These are phyloP conservation scores for Aphrophora alni DNA, from an alignment of 2,888 invertebrate species.

Conservation along the genomic window DNA sequence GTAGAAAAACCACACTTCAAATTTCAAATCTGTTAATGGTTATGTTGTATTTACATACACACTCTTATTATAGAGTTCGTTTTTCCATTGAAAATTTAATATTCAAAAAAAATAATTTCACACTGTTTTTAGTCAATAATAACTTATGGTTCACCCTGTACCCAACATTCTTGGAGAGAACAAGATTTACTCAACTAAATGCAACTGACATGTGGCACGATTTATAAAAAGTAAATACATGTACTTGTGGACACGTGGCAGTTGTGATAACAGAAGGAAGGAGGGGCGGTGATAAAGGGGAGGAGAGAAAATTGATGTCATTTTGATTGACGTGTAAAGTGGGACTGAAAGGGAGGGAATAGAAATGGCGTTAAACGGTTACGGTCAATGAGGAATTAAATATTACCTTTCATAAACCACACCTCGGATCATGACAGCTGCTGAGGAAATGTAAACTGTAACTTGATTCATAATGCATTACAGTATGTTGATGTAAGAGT, in stretches of 20 bases:
- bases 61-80: too few relatives aligned
- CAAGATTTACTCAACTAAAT: too few relatives aligned
- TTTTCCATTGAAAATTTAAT: too few relatives aligned
- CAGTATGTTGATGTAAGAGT: too few relatives aligned
- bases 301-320: neutral
- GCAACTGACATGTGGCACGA: neutral
- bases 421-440: neutral
- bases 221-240: neutral
- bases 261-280: neutral
- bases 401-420: neutral
- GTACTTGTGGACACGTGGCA: neutral
- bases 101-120: too few relatives aligned
- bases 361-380: neutral
- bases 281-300: conserved; percentile 6
- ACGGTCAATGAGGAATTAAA: neutral
- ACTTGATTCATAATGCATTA: neutral
- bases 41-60: too few relatives aligned
- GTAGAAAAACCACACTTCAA: too few relatives aligned
- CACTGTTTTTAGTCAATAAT: too few relatives aligned
- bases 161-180: too few relatives aligned
- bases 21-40: too few relatives aligned
- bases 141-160: too few relatives aligned
- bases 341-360: neutral
- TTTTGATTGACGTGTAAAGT: neutral
- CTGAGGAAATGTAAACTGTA: neutral